phyloP scores from a whole-genome alignment of 2,888 invertebrate species.

The Esperia sulphurella region DNA sequence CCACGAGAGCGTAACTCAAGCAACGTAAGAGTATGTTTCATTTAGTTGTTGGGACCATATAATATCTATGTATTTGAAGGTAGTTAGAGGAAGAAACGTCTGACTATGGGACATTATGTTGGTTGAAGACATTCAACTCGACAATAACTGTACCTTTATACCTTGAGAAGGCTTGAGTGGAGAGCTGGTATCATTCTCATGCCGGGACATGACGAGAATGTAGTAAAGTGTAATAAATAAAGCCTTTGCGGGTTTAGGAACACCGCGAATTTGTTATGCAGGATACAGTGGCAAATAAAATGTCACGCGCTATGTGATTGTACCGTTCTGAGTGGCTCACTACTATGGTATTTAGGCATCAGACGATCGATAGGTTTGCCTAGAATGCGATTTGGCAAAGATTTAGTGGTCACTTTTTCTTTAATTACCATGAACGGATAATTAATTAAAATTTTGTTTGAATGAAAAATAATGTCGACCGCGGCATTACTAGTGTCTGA shows the following conservation, averaged over 20 bases:
- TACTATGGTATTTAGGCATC: no score
- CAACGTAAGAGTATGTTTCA: conserved; percentile 18
- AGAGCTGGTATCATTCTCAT: conserved; percentile 32
- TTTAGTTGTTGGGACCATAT: conserved; percentile 18
- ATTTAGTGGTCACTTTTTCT: no score
- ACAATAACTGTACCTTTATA: conserved; percentile 44
- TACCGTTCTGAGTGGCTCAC: no score
- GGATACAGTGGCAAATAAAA: background rate
- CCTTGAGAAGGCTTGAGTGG: conserved; percentile 38
- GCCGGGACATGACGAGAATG: conserved; percentile 35
- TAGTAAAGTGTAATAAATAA: conserved; percentile 37
- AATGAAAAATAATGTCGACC: no score
- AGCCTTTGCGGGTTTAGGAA: conserved; percentile 25
- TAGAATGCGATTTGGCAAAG: no score
- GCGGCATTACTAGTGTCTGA: no score
- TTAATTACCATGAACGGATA: no score
- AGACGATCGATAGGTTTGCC: no score
- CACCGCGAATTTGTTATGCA: conserved; percentile 37
- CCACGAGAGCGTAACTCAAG: conserved; percentile 43
- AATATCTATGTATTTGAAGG: conserved; percentile 8
- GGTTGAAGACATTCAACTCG: conserved; percentile 26
- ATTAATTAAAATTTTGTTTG: no score
- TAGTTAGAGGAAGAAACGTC: conserved; percentile 7
- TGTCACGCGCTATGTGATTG: background rate
- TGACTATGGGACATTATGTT: conserved; percentile 11